Conservation (phyloP, 2,113 vertebrate genomes). For the Empidonax traillii region DNA sequence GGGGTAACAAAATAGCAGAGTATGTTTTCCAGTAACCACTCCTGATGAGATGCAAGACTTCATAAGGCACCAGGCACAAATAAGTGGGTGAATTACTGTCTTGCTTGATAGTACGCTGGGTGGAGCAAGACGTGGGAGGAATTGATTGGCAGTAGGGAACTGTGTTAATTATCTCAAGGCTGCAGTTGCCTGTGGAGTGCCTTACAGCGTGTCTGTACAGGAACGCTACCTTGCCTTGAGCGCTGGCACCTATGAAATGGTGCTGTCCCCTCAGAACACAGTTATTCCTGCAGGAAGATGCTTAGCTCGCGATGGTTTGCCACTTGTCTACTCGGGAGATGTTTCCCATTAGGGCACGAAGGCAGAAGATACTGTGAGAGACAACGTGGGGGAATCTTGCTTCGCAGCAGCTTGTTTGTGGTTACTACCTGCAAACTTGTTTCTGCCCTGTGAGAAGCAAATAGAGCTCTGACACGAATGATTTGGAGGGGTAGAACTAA, state of each 20-base stretch:
- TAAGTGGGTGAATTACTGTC: neutral
- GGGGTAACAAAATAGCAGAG: neutral
- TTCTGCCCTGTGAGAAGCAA: neutral
- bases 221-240: neutral
- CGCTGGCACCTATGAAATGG: rapidly evolving
- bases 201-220: conserved; percentile 20
- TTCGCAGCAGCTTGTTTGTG: neutral
- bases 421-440: neutral
- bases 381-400: neutral
- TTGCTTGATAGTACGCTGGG: neutral
- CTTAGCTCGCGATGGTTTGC: neutral
- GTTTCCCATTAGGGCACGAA: conserved; percentile 13
- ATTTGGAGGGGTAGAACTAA: neutral
- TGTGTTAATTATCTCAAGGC: neutral
- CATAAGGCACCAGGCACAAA: neutral
- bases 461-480: neutral
- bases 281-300: neutral
- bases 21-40: neutral
- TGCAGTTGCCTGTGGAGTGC: neutral
- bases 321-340: neutral
- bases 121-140: conserved; percentile 37
- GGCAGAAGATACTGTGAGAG: neutral
- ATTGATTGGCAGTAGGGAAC: conserved; percentile 25
- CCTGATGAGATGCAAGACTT: neutral
- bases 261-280: neutral